Evolutionary conservation across 2,888 invertebrate species (phyloP).

Genomic region (Rhodophaea formosa): DNA sequence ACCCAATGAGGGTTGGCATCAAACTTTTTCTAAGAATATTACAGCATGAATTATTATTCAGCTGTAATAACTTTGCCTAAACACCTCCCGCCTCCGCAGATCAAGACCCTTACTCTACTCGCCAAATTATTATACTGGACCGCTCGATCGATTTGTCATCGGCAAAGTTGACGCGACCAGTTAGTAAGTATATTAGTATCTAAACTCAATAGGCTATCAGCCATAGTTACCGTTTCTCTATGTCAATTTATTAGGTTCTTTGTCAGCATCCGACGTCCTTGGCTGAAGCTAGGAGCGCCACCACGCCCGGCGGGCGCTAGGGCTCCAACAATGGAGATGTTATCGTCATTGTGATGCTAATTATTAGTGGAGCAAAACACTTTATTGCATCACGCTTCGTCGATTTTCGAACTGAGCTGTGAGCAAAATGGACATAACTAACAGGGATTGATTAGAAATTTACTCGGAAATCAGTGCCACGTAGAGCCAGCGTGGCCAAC

Average conservation of each 20-base stretch:
- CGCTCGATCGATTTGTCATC: too few relatives aligned
- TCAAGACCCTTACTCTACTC: too few relatives aligned
- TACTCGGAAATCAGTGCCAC: background rate
- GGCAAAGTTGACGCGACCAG: too few relatives aligned
- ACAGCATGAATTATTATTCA: too few relatives aligned
- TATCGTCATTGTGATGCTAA: conserved; percentile 12
- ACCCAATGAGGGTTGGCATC: too few relatives aligned
- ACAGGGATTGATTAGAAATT: background rate
- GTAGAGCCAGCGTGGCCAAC: too few relatives aligned
- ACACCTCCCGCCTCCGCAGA: too few relatives aligned
- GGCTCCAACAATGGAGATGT: conserved; percentile 15
- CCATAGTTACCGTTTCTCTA: background rate
- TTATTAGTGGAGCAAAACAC: conserved; percentile 15
- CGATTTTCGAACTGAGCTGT: background rate
- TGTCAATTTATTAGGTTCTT: background rate
- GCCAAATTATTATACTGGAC: too few relatives aligned
- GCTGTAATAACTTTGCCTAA: too few relatives aligned
- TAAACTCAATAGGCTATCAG: background rate
- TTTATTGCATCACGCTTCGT: conserved; percentile 17
- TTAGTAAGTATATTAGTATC: too few relatives aligned
- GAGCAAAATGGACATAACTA: background rate
- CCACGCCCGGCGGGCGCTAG: conserved; percentile 10
- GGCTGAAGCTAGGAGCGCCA: conserved; percentile 16
- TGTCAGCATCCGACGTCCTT: background rate
- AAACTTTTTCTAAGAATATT: too few relatives aligned